These are phyloP conservation scores for Zonotrichia leucophrys DNA, from an alignment of 2,113 vertebrate genomes.

Conservation along the genomic window DNA sequence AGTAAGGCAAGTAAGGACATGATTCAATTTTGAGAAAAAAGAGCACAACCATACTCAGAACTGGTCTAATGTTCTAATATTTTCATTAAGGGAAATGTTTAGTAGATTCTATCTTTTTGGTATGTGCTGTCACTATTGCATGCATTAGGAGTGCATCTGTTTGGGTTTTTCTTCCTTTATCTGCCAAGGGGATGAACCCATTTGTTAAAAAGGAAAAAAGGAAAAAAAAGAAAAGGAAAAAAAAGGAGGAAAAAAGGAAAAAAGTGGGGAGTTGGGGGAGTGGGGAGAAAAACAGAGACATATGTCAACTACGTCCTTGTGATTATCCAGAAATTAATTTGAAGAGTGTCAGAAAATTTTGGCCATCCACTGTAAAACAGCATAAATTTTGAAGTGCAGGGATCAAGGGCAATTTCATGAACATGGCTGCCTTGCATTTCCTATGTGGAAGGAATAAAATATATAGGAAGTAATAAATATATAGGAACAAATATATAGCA, in stretches of 20 bases:
- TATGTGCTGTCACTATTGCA: not conserved
- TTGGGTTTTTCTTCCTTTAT: not conserved
- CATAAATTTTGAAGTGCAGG: not conserved
- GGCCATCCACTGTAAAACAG: not conserved
- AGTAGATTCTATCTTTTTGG: not conserved
- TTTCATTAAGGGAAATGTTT: not conserved
- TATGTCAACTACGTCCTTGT: not conserved
- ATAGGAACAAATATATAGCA: not conserved
- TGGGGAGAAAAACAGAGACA: not conserved
- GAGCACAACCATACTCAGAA: not conserved
- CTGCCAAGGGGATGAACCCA: not conserved
- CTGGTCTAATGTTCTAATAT: not conserved
- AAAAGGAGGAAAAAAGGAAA: rapidly evolving
- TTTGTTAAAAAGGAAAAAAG: not conserved
- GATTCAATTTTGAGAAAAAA: not conserved
- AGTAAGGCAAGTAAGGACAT: not conserved
- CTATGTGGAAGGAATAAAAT: not conserved
- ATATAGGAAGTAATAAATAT: not conserved
- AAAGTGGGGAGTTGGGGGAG: rapidly evolving
- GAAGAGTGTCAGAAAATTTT: not conserved
- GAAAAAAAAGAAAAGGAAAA: rapidly evolving
- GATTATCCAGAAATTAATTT: not conserved
- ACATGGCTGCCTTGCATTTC: not conserved
- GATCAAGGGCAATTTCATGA: not conserved
- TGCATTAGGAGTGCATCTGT: not conserved